Conservation (phyloP, 2,797 vertebrate species). For the Masticophis lateralis region DNA sequence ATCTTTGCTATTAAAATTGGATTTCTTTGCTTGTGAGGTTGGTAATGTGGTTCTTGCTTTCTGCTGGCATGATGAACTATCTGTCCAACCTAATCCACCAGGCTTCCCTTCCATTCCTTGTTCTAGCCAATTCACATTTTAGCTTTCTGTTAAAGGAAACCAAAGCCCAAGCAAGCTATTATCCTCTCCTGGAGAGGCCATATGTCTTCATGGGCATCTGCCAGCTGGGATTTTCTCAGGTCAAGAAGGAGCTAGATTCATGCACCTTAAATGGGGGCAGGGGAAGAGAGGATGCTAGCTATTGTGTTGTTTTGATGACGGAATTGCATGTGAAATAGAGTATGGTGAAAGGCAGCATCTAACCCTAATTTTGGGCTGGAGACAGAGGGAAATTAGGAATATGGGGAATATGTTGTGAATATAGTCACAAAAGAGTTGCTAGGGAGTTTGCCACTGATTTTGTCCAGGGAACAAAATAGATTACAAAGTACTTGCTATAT, state of each 20-base stretch:
- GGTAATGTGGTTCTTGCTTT: not conserved
- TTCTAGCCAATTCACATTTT: not conserved
- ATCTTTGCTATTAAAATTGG: not conserved
- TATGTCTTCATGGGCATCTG: not conserved
- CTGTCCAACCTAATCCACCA: not conserved
- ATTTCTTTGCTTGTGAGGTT: not conserved
- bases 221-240: not conserved
- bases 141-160: not conserved
- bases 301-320: not conserved
- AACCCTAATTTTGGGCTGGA: not conserved
- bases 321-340: not conserved
- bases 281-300: not conserved
- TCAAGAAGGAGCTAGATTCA: not conserved
- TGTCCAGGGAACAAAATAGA: not conserved
- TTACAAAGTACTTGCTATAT: not conserved
- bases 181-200: not conserved
- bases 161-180: not conserved
- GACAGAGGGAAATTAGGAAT: not conserved
- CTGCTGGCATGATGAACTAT: not conserved
- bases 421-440: not conserved
- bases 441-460: not conserved
- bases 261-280: no score
- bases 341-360: not conserved
- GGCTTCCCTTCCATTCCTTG: not conserved
- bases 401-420: not conserved